Percentiles rank a stretch among this genome's conserved stretches.
phyloP scores from a whole-genome alignment of 35 echinoderm and acorn worm species.

The Hemicentrotus pulcherrimus region DNA sequence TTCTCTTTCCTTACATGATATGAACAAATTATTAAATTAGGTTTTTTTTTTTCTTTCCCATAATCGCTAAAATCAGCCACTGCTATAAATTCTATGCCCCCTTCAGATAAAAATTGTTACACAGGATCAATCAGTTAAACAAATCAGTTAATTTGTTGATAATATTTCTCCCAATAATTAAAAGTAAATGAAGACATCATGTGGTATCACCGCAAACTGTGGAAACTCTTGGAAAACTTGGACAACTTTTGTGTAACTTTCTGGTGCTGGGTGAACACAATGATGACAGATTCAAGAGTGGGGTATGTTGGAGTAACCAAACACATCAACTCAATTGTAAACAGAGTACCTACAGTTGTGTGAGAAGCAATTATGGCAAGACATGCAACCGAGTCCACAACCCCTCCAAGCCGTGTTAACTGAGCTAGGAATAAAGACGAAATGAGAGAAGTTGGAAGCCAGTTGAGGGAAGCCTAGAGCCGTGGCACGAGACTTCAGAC shows the following conservation, averaged over 20 bases:
- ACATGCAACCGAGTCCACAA: slow-evolving; percentile 5
- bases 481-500: slow-evolving; percentile 28
- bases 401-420: neutral
- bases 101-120: neutral
- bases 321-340: neutral
- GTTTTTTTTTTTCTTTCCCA: too few relatives aligned
- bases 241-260: neutral
- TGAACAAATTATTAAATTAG: too few relatives aligned
- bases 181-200: neutral
- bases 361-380: neutral
- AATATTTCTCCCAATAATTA: neutral
- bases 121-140: neutral
- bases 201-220: neutral
- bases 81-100: neutral
- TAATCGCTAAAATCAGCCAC: too few relatives aligned
- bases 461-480: neutral
- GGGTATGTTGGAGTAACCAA: neutral
- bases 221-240: neutral
- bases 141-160: neutral
- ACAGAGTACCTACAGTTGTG: neutral
- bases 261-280: neutral
- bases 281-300: neutral
- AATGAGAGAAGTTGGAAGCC: slow-evolving; percentile 31
- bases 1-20: too few relatives aligned
- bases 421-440: neutral